Evolutionary conservation across 2,797 vertebrate species (phyloP).

Genomic region (Lerista edwardsae): DNA sequence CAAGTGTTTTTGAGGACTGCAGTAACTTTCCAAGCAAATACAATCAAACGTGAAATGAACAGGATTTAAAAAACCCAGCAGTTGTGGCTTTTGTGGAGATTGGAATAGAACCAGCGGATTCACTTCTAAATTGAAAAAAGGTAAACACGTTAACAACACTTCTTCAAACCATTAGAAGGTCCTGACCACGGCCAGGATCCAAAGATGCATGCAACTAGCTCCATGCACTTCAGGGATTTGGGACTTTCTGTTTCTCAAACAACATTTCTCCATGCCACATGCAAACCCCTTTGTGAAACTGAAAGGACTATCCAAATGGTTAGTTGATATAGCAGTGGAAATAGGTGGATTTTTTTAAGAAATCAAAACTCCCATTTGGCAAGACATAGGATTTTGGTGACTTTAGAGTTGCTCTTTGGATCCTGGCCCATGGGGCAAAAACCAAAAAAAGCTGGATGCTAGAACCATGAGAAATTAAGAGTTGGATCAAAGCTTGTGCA

Average conservation of each 20-base stretch:
- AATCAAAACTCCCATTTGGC: not conserved
- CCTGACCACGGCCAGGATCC: conserved; percentile 2
- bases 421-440: not conserved
- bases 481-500: not conserved
- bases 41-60: conserved; percentile 12
- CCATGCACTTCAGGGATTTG: not conserved
- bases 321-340: not conserved
- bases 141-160: conserved; percentile 5
- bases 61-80: not conserved
- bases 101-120: not conserved
- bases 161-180: conserved; percentile 35
- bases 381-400: too few species aligned
- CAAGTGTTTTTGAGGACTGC: not conserved
- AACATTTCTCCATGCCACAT: not conserved
- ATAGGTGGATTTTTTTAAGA: too few species aligned
- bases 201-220: not conserved
- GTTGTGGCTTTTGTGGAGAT: conserved; percentile 2
- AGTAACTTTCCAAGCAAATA: not conserved
- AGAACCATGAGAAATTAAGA: conserved; percentile 44
- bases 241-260: not conserved
- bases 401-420: not conserved
- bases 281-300: not conserved
- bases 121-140: conserved; percentile 12
- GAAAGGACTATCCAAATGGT: conserved; percentile 34
- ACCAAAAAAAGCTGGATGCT: not conserved